phyloP scores from a whole-genome alignment of 1,140 invertebrate species.

The Meloidogyne chitwoodi region DNA sequence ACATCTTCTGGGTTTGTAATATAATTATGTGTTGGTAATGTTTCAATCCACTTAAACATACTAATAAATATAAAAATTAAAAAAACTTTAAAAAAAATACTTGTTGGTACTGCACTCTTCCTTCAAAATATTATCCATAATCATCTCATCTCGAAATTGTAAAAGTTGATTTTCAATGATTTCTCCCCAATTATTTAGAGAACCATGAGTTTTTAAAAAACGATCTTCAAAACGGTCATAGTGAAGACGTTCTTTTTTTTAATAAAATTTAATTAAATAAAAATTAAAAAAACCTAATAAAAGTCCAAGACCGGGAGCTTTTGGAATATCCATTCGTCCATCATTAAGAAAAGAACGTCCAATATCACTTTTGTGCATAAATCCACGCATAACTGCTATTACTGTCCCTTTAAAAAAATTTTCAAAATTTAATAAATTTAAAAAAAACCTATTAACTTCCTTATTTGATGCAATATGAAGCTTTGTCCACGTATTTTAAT shows the following conservation, averaged over 20 bases:
- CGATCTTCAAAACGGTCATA: slow-evolving; percentile 50
- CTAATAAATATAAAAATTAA: too few species aligned
- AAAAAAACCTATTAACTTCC: slow-evolving; percentile 78
- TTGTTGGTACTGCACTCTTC: too few species aligned
- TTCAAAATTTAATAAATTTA: neutral
- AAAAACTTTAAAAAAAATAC: too few species aligned
- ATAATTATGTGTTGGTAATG: too few species aligned
- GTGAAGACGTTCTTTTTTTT: slow-evolving; percentile 68
- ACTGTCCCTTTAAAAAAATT: slow-evolving; percentile 45
- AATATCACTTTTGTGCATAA: slow-evolving; percentile 45
- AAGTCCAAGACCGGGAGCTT: slow-evolving; percentile 83
- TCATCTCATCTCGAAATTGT: slow-evolving; percentile 43
- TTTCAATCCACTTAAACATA: too few species aligned
- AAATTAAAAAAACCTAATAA: slow-evolving; percentile 65
- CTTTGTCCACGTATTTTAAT: slow-evolving; percentile 88
- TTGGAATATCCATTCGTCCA: slow-evolving; percentile 74
- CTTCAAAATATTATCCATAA: slow-evolving; percentile 52
- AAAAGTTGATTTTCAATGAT: slow-evolving; percentile 44
- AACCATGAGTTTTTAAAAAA: slow-evolving; percentile 33
- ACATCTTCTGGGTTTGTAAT: too few species aligned
- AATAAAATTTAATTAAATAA: too few species aligned
- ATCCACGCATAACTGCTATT: slow-evolving; percentile 48
- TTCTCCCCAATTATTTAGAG: slow-evolving; percentile 50
- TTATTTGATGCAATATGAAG: slow-evolving; percentile 98
- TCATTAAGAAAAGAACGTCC: slow-evolving; percentile 47